Evolutionary conservation across 1,140 invertebrate genomes (phyloP).

Genomic region (Bombyx mori): DNA sequence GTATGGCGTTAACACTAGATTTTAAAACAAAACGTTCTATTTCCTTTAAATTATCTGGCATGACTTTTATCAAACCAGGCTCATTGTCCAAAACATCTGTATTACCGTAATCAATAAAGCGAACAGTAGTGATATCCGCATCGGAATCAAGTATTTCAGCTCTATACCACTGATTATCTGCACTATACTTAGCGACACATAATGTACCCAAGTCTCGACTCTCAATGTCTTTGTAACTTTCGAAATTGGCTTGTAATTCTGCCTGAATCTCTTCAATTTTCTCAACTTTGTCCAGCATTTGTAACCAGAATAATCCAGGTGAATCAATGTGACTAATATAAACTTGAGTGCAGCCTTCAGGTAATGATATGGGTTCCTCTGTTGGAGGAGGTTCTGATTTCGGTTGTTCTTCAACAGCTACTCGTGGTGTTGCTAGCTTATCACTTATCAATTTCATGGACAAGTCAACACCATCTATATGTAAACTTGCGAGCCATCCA

Average conservation of each 20-base stretch:
- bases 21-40: conserved; percentile 73
- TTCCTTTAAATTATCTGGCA: conserved; percentile 70
- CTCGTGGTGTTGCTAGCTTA: conserved; percentile 46
- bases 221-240: conserved; percentile 64
- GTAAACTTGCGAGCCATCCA: conserved; percentile 55
- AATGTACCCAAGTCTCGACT: conserved; percentile 74
- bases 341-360: conserved; percentile 62
- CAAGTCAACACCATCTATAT: conserved; percentile 50
- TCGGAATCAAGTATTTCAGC: conserved; percentile 83
- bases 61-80: conserved; percentile 71
- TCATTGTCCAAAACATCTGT: conserved; percentile 78
- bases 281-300: conserved; percentile 65
- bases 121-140: conserved; percentile 79
- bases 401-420: conserved; percentile 17
- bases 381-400: conserved; percentile 17
- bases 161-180: conserved; percentile 85
- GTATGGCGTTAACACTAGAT: conserved; percentile 77
- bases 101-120: conserved; percentile 89
- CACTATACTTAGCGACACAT: conserved; percentile 81
- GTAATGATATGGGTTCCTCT: conserved; percentile 42
- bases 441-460: conserved; percentile 54
- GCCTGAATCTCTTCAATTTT: conserved; percentile 72
- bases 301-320: conserved; percentile 79
- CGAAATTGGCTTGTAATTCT: conserved; percentile 72
- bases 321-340: conserved; percentile 76